A percentile compares a stretch with the other conserved stretches of the same genome.
phyloP scores from a whole-genome alignment of 2,113 vertebrate species.

The Lepus timidus region DNA sequence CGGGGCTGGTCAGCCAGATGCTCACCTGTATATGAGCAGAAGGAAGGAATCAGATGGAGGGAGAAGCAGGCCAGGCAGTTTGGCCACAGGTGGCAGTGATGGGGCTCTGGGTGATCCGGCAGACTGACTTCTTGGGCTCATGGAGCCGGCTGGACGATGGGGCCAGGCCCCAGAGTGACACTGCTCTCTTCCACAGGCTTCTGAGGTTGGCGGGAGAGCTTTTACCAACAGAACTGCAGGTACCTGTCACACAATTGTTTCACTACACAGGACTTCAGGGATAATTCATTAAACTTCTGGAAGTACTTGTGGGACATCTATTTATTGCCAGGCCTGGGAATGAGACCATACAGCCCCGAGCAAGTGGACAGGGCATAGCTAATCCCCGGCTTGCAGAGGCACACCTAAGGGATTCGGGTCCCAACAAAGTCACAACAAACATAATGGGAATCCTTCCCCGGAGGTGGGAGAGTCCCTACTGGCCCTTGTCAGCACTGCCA shows the following conservation, averaged over 20 bases:
- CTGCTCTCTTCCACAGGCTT: neutral
- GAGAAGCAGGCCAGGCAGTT: neutral
- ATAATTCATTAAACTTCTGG: constrained; percentile 11
- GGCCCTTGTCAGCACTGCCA: neutral
- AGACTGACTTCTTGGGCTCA: neutral
- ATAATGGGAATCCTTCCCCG: neutral
- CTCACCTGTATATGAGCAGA: neutral
- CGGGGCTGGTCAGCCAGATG: neutral
- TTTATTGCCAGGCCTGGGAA: neutral
- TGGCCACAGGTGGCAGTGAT: neutral
- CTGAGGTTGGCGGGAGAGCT: neutral
- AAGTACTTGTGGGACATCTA: neutral
- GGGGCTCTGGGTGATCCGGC: neutral
- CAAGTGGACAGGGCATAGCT: neutral
- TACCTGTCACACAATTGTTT: neutral
- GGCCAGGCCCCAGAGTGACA: neutral
- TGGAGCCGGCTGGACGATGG: neutral
- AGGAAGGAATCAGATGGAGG: constrained; percentile 6
- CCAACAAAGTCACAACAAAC: neutral
- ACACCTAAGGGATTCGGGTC: neutral
- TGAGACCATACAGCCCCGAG: neutral
- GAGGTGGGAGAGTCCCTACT: neutral
- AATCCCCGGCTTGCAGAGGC: neutral
- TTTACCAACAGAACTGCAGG: neutral
- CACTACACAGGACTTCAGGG: neutral